These are phyloP conservation scores for Selene dorsalis DNA, from an alignment of 2,797 vertebrate genomes.

Conservation along the genomic window DNA sequence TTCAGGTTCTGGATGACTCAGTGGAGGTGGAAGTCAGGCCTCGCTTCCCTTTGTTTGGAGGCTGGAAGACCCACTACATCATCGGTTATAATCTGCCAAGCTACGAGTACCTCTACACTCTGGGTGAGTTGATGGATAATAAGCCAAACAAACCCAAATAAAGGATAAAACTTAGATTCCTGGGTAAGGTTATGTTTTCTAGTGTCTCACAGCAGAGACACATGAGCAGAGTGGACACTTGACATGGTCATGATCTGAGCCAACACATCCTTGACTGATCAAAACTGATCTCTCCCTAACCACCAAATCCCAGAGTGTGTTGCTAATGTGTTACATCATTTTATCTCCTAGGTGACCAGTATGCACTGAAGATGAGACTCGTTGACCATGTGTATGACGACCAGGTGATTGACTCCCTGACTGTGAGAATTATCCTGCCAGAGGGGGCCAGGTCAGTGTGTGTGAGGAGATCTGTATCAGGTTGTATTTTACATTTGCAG, in stretches of 20 bases:
- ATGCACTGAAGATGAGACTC: slow-evolving; percentile 97
- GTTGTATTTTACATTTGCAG: too few relatives aligned
- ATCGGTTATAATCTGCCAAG: slow-evolving; percentile 98
- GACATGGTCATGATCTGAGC: neutral
- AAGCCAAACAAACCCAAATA: neutral
- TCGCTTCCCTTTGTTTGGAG: slow-evolving; percentile 96
- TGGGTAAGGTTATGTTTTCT: neutral
- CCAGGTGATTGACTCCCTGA: slow-evolving; percentile 95
- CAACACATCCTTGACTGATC: neutral
- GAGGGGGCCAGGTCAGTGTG: slow-evolving; percentile 95
- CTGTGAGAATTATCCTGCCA: slow-evolving; percentile 95
- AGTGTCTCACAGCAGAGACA: neutral
- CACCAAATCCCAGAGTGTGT: neutral
- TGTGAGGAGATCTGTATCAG: neutral
- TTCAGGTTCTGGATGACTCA: slow-evolving; percentile 95
- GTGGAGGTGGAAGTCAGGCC: slow-evolving; percentile 98
- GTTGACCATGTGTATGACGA: slow-evolving; percentile 98
- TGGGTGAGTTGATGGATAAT: slow-evolving; percentile 85
- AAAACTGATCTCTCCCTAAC: neutral
- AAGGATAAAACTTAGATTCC: neutral
- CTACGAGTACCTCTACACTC: slow-evolving; percentile 98
- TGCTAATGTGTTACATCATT: slow-evolving; percentile 14
- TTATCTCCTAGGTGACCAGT: slow-evolving; percentile 91
- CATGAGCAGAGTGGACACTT: neutral
- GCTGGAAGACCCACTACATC: slow-evolving; percentile 99